Evolutionary conservation across 2,797 vertebrate genomes (phyloP).

Genomic region (Megaceryle alcyon): DNA sequence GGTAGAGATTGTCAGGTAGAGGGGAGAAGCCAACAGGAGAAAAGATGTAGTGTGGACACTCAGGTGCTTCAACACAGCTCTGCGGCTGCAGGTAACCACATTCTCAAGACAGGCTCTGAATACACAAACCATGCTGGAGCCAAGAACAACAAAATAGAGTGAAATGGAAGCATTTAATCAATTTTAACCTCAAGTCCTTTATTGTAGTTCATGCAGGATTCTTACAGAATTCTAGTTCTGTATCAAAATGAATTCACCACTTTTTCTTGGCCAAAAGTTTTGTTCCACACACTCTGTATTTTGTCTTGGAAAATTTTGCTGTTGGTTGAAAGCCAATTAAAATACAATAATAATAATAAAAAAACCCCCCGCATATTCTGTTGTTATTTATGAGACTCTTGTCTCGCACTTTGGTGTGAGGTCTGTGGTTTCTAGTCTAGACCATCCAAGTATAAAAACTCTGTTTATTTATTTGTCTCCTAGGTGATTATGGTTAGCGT

Average conservation of each 20-base stretch:
- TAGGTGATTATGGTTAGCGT: background rate
- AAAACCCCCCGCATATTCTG: background rate
- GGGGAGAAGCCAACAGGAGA: background rate
- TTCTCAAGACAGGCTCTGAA: background rate
- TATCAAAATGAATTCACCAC: background rate
- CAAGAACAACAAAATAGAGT: background rate
- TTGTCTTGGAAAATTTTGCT: background rate
- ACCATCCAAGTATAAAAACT: background rate
- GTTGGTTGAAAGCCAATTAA: background rate
- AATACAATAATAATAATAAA: background rate
- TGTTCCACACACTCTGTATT: background rate
- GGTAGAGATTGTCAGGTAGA: background rate
- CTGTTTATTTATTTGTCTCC: conserved; percentile 36
- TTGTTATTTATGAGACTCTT: background rate
- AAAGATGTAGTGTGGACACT: background rate
- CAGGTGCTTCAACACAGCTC: background rate
- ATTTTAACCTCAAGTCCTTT: background rate
- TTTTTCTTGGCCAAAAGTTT: background rate
- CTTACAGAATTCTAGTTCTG: background rate
- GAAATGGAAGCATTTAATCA: background rate
- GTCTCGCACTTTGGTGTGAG: background rate
- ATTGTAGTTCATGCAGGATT: background rate
- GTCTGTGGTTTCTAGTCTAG: conserved; percentile 27
- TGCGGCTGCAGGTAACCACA: background rate
- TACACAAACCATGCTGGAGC: background rate